Percentiles rank a stretch among this genome's conserved stretches.
phyloP scores from a whole-genome alignment of 2,797 vertebrate species.

The Triplophysa bombifrons region DNA sequence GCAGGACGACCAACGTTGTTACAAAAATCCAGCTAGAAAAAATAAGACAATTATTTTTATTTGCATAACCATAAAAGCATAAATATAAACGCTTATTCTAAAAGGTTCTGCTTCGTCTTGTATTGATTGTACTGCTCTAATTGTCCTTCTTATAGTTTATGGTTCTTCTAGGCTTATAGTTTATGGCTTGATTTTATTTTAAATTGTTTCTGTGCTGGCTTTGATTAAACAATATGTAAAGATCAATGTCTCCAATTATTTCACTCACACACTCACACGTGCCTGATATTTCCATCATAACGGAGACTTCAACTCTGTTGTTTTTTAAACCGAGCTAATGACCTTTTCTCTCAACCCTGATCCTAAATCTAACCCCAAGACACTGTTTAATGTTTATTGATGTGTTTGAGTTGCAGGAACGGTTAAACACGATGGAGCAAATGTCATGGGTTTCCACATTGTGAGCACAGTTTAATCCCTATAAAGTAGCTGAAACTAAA shows the following conservation, averaged over 20 bases:
- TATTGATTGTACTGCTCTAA: slow-evolving; percentile 22
- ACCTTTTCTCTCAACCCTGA: not conserved
- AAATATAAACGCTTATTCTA: not conserved
- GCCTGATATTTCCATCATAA: not conserved
- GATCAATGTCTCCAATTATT: not conserved
- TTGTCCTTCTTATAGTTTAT: not conserved
- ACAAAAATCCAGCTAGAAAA: not conserved
- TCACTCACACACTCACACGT: not conserved
- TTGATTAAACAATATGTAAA: slow-evolving; percentile 27
- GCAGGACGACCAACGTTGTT: not conserved
- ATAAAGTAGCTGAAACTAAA: not conserved
- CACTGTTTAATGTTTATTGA: not conserved
- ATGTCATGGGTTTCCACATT: not conserved
- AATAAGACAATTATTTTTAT: slow-evolving; percentile 1
- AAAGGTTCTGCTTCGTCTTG: not conserved
- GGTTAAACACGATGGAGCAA: not conserved
- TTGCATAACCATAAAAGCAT: slow-evolving; percentile 28
- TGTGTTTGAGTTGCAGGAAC: not conserved
- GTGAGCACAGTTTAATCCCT: not conserved
- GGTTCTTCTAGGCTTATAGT: no score
- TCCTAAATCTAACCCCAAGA: not conserved
- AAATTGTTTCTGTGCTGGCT: slow-evolving; percentile 16
- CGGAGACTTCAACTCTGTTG: not conserved
- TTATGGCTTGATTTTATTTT: not conserved
- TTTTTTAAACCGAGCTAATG: not conserved